Conservation (phyloP, 37 sponge, comb jelly and placozoan genomes). For the Agelas oroides region DNA sequence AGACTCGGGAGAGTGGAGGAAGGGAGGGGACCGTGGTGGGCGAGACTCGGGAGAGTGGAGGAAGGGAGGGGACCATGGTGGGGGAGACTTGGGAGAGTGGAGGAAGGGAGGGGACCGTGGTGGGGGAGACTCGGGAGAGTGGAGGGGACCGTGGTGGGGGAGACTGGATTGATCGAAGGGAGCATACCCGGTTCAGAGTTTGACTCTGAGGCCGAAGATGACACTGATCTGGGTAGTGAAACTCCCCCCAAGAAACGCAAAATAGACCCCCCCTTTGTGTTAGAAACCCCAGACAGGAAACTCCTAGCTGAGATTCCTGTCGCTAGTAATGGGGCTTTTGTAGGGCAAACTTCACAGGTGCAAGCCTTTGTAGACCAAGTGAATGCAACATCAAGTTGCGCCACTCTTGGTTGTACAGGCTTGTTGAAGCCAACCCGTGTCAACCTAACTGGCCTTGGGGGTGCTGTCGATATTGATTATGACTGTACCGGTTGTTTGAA, state of each 20-base stretch:
- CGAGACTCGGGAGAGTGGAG: too few relatives aligned
- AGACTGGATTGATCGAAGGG: too few relatives aligned
- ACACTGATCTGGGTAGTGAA: not conserved
- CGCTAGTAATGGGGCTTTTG: constrained; percentile 2
- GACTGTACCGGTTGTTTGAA: constrained; percentile 1
- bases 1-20: too few relatives aligned
- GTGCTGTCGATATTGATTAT: constrained; percentile 6
- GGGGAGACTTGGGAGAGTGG: too few relatives aligned
- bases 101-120: too few relatives aligned
- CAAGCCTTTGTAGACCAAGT: constrained; percentile 7
- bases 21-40: too few relatives aligned
- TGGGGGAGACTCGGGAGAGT: too few relatives aligned
- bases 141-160: too few relatives aligned
- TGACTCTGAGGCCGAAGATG: not conserved
- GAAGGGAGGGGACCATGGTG: too few relatives aligned
- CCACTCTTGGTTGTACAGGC: not conserved
- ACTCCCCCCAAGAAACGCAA: not conserved
- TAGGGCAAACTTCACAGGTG: constrained; percentile 4
- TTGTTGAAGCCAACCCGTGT: not conserved
- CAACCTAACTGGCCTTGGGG: not conserved
- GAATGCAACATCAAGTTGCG: not conserved
- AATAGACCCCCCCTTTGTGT: not conserved
- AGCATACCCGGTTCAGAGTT: too few relatives aligned
- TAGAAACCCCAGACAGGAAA: not conserved
- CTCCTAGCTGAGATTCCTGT: not conserved